A percentile compares a stretch with the other conserved stretches of the same genome.
Evolutionary conservation across 2,888 invertebrate species (phyloP).

Genomic region (Strigamia maritima): DNA sequence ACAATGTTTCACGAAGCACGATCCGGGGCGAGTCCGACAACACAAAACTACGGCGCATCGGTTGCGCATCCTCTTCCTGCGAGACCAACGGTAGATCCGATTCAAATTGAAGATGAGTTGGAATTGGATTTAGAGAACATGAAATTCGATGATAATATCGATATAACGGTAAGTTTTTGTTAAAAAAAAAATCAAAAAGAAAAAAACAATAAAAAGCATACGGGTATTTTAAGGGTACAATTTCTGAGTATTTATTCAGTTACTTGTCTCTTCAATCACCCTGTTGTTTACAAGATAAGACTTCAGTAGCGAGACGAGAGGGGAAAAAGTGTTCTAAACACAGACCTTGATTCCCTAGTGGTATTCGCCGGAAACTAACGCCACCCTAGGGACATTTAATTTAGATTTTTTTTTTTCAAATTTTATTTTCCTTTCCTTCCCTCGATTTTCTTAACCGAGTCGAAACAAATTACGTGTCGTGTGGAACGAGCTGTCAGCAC

Average conservation of each 20-base stretch:
- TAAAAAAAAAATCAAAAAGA: no score
- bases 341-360: neutral
- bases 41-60: neutral
- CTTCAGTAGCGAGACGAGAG: neutral
- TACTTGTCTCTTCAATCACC: conserved; percentile 8
- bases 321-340: conserved; percentile 3
- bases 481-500: conserved; percentile 23
- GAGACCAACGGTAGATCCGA: conserved; percentile 44
- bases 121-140: conserved; percentile 80
- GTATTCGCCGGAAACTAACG: neutral
- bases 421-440: neutral
- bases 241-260: neutral
- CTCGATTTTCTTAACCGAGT: neutral
- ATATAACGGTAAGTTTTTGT: conserved; percentile 65
- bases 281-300: conserved; percentile 17
- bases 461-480: conserved; percentile 17
- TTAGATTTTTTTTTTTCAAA: neutral
- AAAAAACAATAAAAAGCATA: neutral
- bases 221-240: neutral
- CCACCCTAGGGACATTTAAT: neutral
- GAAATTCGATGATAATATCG: conserved; percentile 73
- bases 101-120: conserved; percentile 65
- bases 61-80: neutral
- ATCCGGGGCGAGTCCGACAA: neutral
- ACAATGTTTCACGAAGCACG: neutral